phyloP scores from a whole-genome alignment of 1,140 invertebrate species.

The Drosophila sp. region DNA sequence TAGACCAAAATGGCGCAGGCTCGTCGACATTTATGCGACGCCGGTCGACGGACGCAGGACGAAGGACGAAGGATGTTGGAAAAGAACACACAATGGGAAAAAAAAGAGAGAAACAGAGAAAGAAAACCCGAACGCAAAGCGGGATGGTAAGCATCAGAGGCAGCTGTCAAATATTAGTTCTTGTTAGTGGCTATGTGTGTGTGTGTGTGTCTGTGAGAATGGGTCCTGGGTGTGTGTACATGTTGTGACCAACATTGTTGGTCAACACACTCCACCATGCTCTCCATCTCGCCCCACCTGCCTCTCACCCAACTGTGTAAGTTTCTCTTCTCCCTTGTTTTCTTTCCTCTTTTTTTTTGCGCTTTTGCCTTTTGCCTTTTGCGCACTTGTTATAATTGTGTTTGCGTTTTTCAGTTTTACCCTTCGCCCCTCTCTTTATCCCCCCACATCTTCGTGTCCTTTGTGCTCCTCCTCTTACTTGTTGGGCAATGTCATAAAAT shows the following conservation, averaged over 20 bases:
- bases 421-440: slow-evolving; percentile 30
- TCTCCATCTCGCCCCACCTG: slow-evolving; percentile 11
- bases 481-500: slow-evolving; percentile 77
- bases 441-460: neutral
- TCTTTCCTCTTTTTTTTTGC: slow-evolving; percentile 6
- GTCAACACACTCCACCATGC: slow-evolving; percentile 63
- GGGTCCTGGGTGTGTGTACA: slow-evolving; percentile 39
- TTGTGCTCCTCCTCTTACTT: slow-evolving; percentile 43
- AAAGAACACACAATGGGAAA: neutral
- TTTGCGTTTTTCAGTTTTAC: slow-evolving; percentile 75
- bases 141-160: slow-evolving; percentile 35
- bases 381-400: slow-evolving; percentile 78
- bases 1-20: slow-evolving; percentile 47
- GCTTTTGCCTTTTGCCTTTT: slow-evolving; percentile 27
- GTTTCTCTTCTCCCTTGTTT: slow-evolving; percentile 15
- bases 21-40: slow-evolving; percentile 54
- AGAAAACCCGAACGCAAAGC: slow-evolving; percentile 8
- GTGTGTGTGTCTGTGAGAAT: neutral
- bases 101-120: slow-evolving; percentile 3
- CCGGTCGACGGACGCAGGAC: neutral
- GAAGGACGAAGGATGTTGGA: neutral
- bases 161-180: slow-evolving; percentile 64
- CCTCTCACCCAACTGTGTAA: slow-evolving; percentile 26
- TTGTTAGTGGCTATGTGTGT: slow-evolving; percentile 44
- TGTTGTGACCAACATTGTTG: slow-evolving; percentile 77